Conservation (phyloP, 2,113 vertebrate species). For the Paedocypris sp. region DNA sequence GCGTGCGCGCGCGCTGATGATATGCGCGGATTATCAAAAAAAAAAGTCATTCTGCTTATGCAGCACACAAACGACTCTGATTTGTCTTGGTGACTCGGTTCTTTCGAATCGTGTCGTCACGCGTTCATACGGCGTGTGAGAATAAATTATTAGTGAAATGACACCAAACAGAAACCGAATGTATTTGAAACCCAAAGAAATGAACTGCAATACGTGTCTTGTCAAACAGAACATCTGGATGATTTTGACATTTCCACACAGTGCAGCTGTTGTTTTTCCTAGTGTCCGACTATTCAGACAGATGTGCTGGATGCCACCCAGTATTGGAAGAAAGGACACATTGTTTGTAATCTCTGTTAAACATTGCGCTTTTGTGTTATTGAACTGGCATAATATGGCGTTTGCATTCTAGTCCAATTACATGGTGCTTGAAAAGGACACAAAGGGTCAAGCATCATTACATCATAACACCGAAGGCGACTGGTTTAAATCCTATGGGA, state of each 20-base stretch:
- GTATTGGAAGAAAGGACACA: background rate
- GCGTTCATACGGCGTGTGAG: too few relatives aligned
- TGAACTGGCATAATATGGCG: too few relatives aligned
- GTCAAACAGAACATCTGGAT: background rate
- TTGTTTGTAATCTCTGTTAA: conserved; percentile 10
- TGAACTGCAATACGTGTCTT: background rate
- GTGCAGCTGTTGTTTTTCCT: background rate
- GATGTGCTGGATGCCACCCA: background rate
- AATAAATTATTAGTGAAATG: too few relatives aligned
- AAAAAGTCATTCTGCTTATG: background rate
- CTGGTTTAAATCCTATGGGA: too few relatives aligned
- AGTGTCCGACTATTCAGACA: background rate
- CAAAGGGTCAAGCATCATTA: too few relatives aligned
- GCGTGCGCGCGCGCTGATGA: background rate
- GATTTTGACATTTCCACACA: background rate
- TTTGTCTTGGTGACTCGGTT: background rate
- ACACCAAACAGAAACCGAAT: too few relatives aligned
- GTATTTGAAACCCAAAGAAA: too few relatives aligned
- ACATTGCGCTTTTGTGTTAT: too few relatives aligned
- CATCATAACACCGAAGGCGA: too few relatives aligned
- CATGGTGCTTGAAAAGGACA: too few relatives aligned
- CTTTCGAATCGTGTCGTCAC: background rate
- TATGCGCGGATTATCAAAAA: conserved; percentile 1
- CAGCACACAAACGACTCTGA: background rate
- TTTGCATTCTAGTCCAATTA: too few relatives aligned